These are phyloP conservation scores for Trichonephila clavata DNA, from an alignment of 1,140 invertebrate genomes.

Conservation along the genomic window DNA sequence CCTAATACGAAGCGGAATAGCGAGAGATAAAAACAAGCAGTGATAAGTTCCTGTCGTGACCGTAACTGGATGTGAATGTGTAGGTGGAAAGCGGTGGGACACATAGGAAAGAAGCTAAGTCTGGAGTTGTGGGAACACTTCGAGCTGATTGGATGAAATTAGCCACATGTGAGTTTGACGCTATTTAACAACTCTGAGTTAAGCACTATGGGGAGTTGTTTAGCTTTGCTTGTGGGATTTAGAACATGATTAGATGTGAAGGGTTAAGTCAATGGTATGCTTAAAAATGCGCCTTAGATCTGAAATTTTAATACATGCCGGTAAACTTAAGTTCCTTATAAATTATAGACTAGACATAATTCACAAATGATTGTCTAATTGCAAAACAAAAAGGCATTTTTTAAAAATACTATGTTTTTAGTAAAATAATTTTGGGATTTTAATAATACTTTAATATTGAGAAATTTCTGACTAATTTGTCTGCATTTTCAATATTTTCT, in stretches of 20 bases:
- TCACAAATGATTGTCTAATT: too few species aligned
- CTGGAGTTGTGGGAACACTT: conserved; percentile 28
- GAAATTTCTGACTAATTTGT: too few species aligned
- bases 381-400: too few species aligned
- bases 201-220: conserved; percentile 14
- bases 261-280: not conserved
- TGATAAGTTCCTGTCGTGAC: conserved; percentile 53
- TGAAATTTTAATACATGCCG: too few species aligned
- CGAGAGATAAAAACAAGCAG: conserved; percentile 24
- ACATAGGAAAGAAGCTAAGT: not conserved
- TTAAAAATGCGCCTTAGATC: not conserved
- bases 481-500: too few species aligned
- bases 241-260: not conserved
- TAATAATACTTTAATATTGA: too few species aligned
- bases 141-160: conserved; percentile 64
- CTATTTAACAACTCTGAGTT: conserved; percentile 45
- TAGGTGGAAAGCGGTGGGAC: not conserved
- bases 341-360: too few species aligned
- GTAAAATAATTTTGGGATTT: too few species aligned
- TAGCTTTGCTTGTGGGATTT: not conserved
- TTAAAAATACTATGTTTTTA: too few species aligned
- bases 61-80: conserved; percentile 45
- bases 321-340: too few species aligned
- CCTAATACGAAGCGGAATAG: conserved; percentile 22
- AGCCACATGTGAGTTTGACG: conserved; percentile 55